These are phyloP conservation scores for Icerya purchasi DNA, from an alignment of 2,888 invertebrate species.

Conservation along the genomic window DNA sequence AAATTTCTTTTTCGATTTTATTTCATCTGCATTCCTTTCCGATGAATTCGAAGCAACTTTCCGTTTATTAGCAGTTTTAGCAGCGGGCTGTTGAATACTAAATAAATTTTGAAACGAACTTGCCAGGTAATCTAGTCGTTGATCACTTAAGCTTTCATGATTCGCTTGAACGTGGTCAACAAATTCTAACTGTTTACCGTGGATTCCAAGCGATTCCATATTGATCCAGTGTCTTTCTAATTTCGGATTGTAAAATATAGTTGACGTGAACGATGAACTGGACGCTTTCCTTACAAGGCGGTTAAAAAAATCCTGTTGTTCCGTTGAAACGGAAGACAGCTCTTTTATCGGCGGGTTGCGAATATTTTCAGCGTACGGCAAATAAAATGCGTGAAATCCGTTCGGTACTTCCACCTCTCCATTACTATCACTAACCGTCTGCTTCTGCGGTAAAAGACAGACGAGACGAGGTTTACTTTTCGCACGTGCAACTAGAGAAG, in stretches of 20 bases:
- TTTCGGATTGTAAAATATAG: conserved; percentile 14
- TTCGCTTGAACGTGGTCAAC: background rate
- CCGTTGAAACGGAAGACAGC: background rate
- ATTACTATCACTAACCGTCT: conserved; percentile 1
- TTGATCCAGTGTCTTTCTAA: conserved; percentile 15
- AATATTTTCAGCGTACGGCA: conserved; percentile 14
- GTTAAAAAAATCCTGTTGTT: conserved; percentile 5
- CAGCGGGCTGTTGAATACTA: background rate
- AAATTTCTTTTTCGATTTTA: background rate
- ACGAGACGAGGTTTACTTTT: conserved; percentile 9
- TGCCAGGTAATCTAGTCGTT: conserved; percentile 11
- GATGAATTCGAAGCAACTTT: background rate
- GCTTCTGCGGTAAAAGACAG: conserved; percentile 12
- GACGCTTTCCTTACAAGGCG: conserved; percentile 11
- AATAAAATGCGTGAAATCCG: conserved; percentile 15
- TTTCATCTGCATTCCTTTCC: background rate
- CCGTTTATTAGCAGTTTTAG: conserved; percentile 3
- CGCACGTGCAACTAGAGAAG: conserved; percentile 9
- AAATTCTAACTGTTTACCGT: conserved; percentile 7
- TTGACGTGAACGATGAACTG: conserved; percentile 6
- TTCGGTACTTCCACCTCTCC: conserved; percentile 7
- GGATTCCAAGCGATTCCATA: conserved; percentile 14
- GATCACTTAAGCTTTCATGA: background rate
- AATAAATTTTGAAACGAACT: conserved; percentile 1
- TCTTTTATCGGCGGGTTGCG: conserved; percentile 3